Conservation (phyloP, 2,113 vertebrate species). For the Scatophagus argus region DNA sequence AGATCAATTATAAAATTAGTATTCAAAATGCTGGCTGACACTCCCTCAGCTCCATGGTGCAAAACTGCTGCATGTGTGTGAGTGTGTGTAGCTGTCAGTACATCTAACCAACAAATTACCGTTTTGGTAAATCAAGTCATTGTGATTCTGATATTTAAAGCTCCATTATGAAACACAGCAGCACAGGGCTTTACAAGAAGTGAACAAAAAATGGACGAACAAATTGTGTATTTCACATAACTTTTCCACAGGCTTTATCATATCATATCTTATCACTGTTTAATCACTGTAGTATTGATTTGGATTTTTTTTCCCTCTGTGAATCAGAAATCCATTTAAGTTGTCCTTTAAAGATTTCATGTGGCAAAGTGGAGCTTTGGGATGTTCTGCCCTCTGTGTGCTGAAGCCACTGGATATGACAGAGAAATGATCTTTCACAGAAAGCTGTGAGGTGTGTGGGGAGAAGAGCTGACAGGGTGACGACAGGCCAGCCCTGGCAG, state of each 20-base stretch:
- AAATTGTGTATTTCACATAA: not conserved
- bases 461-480: constrained; percentile 42
- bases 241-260: not conserved
- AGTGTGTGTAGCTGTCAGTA: not conserved
- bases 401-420: constrained; percentile 24
- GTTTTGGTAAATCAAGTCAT: constrained; percentile 12
- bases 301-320: not conserved
- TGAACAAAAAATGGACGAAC: not conserved
- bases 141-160: not conserved
- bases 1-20: constrained; percentile 26
- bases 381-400: constrained; percentile 6
- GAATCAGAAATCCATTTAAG: constrained; percentile 13
- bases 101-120: constrained; percentile 8
- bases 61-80: not conserved
- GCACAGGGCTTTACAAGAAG: not conserved
- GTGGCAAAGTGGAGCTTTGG: not conserved
- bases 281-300: not conserved
- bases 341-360: not conserved
- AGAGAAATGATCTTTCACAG: constrained; percentile 29
- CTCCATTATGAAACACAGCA: not conserved
- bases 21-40: not conserved
- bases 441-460: constrained; percentile 42
- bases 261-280: not conserved
- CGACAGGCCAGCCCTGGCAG: constrained; percentile 18
- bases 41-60: not conserved